phyloP scores from a whole-genome alignment of 64 coral and sea anemone species.

The Dendrophyllia cribrosa region DNA sequence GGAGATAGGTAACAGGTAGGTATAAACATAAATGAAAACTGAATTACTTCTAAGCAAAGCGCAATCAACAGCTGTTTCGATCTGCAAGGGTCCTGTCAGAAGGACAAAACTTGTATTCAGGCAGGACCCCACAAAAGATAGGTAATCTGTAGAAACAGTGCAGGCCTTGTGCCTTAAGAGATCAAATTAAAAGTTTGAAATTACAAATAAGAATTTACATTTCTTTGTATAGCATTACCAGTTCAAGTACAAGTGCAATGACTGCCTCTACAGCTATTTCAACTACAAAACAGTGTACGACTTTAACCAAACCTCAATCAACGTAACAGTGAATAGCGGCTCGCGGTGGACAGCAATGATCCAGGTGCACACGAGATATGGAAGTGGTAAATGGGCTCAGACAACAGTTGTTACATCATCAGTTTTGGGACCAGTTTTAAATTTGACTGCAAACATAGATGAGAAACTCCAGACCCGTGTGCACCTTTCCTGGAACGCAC shows the following conservation, averaged over 20 bases:
- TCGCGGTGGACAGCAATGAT: background rate
- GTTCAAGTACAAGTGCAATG: background rate
- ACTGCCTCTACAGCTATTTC: background rate
- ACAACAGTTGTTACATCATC: background rate
- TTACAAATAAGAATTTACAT: background rate
- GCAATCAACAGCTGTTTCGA: too few species aligned
- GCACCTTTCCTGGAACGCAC: background rate
- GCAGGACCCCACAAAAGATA: too few species aligned
- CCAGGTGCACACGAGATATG: background rate
- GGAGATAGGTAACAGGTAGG: too few species aligned
- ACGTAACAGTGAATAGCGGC: background rate
- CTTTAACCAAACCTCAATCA: background rate
- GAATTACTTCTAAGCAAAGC: too few species aligned
- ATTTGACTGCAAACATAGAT: background rate
- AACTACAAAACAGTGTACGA: background rate
- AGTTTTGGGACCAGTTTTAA: background rate
- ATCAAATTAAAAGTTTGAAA: too few species aligned
- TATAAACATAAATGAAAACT: too few species aligned
- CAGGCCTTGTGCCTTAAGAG: too few species aligned
- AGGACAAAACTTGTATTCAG: too few species aligned
- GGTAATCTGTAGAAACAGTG: too few species aligned
- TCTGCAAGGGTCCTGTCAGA: too few species aligned
- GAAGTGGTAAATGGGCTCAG: background rate
- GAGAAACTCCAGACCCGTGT: background rate
- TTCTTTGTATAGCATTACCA: background rate